Conservation (phyloP, 2,113 vertebrate species). For the Sitta europaea region DNA sequence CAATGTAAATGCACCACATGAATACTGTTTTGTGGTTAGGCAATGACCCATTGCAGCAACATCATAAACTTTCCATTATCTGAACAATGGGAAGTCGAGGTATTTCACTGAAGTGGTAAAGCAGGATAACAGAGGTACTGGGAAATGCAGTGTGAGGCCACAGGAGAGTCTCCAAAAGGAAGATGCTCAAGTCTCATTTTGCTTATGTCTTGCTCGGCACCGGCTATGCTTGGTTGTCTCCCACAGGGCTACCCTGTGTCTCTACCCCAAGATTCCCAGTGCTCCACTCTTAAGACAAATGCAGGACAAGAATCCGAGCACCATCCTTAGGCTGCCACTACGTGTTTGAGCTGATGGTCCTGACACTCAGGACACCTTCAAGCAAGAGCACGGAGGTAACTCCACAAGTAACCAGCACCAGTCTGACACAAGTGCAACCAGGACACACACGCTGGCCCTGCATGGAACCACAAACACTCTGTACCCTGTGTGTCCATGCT, state of each 20-base stretch:
- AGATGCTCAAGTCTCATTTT: not conserved
- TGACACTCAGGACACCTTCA: not conserved
- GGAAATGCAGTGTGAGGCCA: not conserved
- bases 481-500: not conserved
- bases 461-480: not conserved
- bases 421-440: not conserved
- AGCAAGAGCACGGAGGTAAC: not conserved
- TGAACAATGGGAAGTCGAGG: not conserved
- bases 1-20: not conserved
- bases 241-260: not conserved
- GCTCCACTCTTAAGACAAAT: not conserved
- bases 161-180: not conserved
- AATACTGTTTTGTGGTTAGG: not conserved
- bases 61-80: not conserved
- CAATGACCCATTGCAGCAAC: not conserved
- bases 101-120: not conserved
- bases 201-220: not conserved
- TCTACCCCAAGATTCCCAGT: not conserved
- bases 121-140: not conserved
- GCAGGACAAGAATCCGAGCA: not conserved
- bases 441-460: fast-evolving
- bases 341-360: not conserved
- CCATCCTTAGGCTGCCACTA: not conserved
- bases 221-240: not conserved
- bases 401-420: not conserved